Percentiles rank a stretch among this genome's conserved stretches.
phyloP scores from a whole-genome alignment of 2,797 vertebrate species.

The Sciurus carolinensis region DNA sequence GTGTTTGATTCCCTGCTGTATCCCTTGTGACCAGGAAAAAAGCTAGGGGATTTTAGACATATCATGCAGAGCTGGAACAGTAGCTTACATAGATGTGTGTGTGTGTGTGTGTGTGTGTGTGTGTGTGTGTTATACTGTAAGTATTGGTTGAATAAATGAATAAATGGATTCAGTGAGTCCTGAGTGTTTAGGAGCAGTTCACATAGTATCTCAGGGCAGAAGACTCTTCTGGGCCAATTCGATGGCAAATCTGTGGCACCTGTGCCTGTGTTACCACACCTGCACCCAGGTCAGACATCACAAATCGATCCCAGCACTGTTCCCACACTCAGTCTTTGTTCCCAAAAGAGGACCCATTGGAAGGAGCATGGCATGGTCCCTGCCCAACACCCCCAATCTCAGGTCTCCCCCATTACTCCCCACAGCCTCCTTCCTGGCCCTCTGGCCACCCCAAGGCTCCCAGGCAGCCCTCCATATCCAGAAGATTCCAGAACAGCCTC shows the following conservation, averaged over 20 bases:
- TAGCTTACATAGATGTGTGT: background rate
- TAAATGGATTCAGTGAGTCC: slow-evolving; percentile 44
- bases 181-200: background rate
- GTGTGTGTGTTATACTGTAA: background rate
- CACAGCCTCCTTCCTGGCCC: slow-evolving; percentile 69
- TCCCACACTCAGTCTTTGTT: background rate
- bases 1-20: background rate
- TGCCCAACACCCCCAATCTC: background rate
- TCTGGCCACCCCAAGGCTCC: slow-evolving; percentile 54
- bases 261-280: accelerated
- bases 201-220: background rate
- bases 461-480: slow-evolving; percentile 65
- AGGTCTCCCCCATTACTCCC: background rate
- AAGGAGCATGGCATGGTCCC: background rate
- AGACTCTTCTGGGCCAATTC: background rate
- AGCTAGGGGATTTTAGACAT: background rate
- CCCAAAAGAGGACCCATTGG: background rate
- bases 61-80: background rate
- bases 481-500: slow-evolving; percentile 79
- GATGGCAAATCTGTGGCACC: background rate
- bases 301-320: background rate
- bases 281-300: slow-evolving; percentile 44
- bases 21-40: background rate
- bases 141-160: background rate
- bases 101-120: background rate